phyloP scores from a whole-genome alignment of 30 jellyfish, hydroid and myxozoan species.

The Nemopilema nomurai region DNA sequence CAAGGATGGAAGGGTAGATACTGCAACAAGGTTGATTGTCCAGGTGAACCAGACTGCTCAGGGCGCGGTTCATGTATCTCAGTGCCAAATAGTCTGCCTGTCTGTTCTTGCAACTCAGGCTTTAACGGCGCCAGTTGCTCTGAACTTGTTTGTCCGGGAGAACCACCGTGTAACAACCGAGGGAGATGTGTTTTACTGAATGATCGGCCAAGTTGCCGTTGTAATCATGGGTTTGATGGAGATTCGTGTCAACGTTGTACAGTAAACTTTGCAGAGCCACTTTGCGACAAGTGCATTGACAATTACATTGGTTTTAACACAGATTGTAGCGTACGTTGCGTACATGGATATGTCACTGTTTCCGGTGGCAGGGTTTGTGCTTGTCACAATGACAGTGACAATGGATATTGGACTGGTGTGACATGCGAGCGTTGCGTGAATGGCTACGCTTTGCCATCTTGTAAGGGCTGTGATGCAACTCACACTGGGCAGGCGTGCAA shows the following conservation, averaged over 20 bases:
- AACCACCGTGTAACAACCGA: slow-evolving; percentile 56
- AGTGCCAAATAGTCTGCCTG: slow-evolving; percentile 48
- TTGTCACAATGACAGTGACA: slow-evolving; percentile 28
- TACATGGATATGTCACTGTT: slow-evolving; percentile 43
- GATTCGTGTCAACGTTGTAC: slow-evolving; percentile 56
- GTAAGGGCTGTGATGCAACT: slow-evolving; percentile 44
- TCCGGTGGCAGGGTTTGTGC: slow-evolving; percentile 54
- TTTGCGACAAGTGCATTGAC: slow-evolving; percentile 49
- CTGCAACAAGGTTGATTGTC: slow-evolving; percentile 57
- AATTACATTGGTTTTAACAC: slow-evolving; percentile 64
- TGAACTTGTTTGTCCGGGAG: slow-evolving; percentile 65
- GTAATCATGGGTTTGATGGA: slow-evolving; percentile 68
- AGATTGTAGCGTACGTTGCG: slow-evolving; percentile 57
- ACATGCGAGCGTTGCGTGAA: slow-evolving; percentile 51
- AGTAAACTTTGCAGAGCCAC: slow-evolving; percentile 51
- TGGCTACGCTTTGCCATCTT: slow-evolving; percentile 58
- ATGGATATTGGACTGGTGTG: slow-evolving; percentile 62
- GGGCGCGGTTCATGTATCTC: slow-evolving; percentile 66
- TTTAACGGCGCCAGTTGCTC: slow-evolving; percentile 60
- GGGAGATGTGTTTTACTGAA: slow-evolving; percentile 40
- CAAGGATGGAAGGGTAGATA: slow-evolving; percentile 66
- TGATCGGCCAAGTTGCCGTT: slow-evolving; percentile 51
- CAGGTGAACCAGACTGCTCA: slow-evolving; percentile 75
- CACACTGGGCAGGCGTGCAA: slow-evolving; percentile 51
- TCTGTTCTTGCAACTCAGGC: slow-evolving; percentile 71